phyloP scores from a whole-genome alignment of 2,113 vertebrate genomes.

The Paraplagusia blochii region DNA sequence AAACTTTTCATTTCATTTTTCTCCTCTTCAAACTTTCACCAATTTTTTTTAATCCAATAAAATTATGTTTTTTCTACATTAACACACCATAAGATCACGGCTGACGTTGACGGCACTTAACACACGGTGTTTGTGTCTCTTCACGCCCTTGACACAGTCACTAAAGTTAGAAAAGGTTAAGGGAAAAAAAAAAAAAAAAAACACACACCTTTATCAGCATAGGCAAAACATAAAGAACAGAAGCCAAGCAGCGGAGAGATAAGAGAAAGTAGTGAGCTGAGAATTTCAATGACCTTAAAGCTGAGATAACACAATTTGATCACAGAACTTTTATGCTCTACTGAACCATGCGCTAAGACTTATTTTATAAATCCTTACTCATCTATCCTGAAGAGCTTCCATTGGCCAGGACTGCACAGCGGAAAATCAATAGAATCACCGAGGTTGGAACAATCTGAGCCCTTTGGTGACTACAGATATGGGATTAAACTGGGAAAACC shows the following conservation, averaged over 20 bases:
- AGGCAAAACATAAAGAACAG: neutral
- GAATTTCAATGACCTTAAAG: conserved; percentile 32
- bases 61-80: too few relatives aligned
- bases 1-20: too few relatives aligned
- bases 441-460: neutral
- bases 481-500: too few relatives aligned
- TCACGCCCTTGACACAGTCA: too few relatives aligned
- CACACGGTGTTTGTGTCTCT: too few relatives aligned
- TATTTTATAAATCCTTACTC: conserved; percentile 30
- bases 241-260: conserved; percentile 3
- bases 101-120: too few relatives aligned
- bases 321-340: conserved; percentile 18
- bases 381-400: conserved; percentile 9
- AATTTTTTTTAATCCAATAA: too few relatives aligned
- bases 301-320: conserved; percentile 27
- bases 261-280: conserved; percentile 14
- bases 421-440: conserved; percentile 21
- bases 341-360: conserved; percentile 10
- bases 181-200: too few relatives aligned
- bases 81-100: too few relatives aligned
- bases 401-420: neutral
- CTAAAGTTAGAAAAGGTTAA: too few relatives aligned
- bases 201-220: conserved; percentile 11
- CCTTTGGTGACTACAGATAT: neutral
- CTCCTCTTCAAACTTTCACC: too few relatives aligned